These are phyloP conservation scores for Helostoma temminkii DNA, from an alignment of 2,797 vertebrate genomes.

Conservation along the genomic window DNA sequence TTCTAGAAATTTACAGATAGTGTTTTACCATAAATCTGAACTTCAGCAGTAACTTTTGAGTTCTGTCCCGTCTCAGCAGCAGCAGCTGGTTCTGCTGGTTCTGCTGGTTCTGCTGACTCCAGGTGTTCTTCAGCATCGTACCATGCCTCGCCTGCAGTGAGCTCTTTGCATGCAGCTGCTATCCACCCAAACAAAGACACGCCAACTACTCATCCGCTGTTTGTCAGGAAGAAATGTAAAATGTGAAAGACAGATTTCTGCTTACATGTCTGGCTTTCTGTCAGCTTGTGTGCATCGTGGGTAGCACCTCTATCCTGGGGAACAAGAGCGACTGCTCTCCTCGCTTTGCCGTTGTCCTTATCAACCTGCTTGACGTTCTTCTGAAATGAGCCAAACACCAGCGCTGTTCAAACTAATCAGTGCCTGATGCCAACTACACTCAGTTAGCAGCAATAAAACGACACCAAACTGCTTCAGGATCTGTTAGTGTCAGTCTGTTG, in stretches of 20 bases:
- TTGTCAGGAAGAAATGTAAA: too few relatives aligned
- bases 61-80: constrained; percentile 7
- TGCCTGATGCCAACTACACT: background rate
- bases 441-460: background rate
- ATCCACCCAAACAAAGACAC: background rate
- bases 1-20: background rate
- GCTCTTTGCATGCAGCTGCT: constrained; percentile 48
- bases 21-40: constrained; percentile 5
- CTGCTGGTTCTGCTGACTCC: constrained; percentile 8
- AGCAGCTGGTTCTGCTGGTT: background rate
- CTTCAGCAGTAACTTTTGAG: background rate
- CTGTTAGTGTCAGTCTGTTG: background rate
- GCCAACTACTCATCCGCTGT: background rate
- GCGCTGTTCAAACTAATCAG: background rate
- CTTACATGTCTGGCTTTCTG: constrained; percentile 14
- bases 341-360: background rate
- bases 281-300: background rate
- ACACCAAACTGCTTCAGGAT: background rate
- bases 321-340: background rate
- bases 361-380: background rate
- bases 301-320: background rate
- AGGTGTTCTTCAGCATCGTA: constrained; percentile 81
- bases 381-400: background rate
- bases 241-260: background rate
- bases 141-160: constrained; percentile 72